These are phyloP conservation scores for Cheilosia vulpina DNA, from an alignment of 2,888 invertebrate genomes.

Conservation along the genomic window DNA sequence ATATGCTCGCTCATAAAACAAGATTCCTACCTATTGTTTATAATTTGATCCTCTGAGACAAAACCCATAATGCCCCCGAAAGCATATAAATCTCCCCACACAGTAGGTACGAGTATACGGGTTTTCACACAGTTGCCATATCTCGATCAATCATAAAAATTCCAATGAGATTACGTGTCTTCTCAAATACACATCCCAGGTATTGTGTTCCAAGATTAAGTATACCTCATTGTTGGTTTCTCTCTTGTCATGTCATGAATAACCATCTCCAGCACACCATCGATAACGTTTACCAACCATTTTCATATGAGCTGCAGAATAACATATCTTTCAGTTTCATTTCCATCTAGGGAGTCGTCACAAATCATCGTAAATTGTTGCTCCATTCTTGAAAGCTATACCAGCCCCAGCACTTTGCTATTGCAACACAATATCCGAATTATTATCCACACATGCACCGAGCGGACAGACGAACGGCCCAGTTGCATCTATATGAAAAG, in stretches of 20 bases:
- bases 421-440: conserved; percentile 27
- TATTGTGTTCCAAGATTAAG: conserved; percentile 11
- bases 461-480: conserved; percentile 1
- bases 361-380: conserved; percentile 39
- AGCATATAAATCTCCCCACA: background rate
- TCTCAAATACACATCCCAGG: conserved; percentile 1
- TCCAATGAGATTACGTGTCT: conserved; percentile 7
- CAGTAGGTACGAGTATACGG: background rate
- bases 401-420: background rate
- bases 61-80: background rate
- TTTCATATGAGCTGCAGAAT: conserved; percentile 1
- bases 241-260: conserved; percentile 16
- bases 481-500: conserved; percentile 38
- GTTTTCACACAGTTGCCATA: background rate
- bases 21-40: no score
- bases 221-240: conserved; percentile 5
- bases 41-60: background rate
- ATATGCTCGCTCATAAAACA: no score
- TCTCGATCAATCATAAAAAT: conserved; percentile 15
- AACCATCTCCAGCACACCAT: background rate
- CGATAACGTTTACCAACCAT: background rate
- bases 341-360: conserved; percentile 37
- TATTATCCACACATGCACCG: background rate
- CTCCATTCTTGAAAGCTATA: background rate
- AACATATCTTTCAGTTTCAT: conserved; percentile 31